A percentile compares a stretch with the other conserved stretches of the same genome.
phyloP scores from a whole-genome alignment of 1,140 invertebrate genomes.

The Polypedilum pembai region DNA sequence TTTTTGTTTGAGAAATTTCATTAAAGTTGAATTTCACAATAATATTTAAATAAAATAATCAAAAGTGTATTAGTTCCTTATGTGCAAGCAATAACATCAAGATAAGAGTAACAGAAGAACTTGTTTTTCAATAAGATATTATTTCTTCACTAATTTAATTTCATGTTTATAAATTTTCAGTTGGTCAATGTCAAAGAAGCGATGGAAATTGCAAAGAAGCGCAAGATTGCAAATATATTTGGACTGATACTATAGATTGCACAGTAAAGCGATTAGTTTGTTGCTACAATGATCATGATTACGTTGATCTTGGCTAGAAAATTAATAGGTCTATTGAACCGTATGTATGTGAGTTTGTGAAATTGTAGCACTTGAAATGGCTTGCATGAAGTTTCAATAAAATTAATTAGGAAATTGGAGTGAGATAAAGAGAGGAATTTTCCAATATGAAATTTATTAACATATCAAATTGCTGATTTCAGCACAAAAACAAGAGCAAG shows the following conservation, averaged over 20 bases:
- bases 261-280: neutral
- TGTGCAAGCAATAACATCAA: neutral
- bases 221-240: neutral
- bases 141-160: neutral
- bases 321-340: neutral
- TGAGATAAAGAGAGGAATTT: too few species aligned
- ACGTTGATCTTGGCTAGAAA: neutral
- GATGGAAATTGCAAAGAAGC: conserved; percentile 8
- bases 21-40: too few species aligned
- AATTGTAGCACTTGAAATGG: neutral
- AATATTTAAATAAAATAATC: too few species aligned
- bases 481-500: neutral
- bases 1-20: too few species aligned
- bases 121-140: neutral
- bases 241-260: conserved; percentile 4
- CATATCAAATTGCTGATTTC: neutral
- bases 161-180: neutral
- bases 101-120: neutral
- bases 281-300: conserved; percentile 19
- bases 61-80: too few species aligned
- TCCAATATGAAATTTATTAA: neutral
- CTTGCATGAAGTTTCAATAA: neutral
- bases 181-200: conserved; percentile 15
- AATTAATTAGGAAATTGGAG: neutral
- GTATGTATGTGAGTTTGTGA: neutral